phyloP scores from a whole-genome alignment of 2,888 invertebrate genomes.

The Hipparchia semele region DNA sequence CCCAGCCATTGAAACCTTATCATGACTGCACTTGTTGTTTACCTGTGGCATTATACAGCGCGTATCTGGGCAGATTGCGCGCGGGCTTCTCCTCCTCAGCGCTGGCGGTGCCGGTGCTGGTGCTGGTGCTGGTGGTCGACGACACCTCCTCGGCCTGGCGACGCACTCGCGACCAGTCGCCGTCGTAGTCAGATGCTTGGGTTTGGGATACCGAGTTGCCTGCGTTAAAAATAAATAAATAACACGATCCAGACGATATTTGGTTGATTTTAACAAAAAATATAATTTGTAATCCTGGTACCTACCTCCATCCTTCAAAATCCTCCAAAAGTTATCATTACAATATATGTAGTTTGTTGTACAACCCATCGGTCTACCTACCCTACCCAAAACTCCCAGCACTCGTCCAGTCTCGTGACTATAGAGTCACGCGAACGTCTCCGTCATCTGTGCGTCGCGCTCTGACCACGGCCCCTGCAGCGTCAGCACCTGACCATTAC shows the following conservation, averaged over 20 bases:
- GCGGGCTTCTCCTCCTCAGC: slow-evolving; percentile 60
- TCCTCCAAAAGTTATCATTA: no score
- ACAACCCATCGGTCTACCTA: no score
- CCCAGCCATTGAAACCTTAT: no score
- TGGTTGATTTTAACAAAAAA: not conserved
- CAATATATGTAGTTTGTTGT: slow-evolving; percentile 35
- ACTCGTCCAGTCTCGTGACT: slow-evolving; percentile 82
- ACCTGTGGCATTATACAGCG: slow-evolving; percentile 82
- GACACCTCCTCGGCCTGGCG: slow-evolving; percentile 53
- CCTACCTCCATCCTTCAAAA: no score
- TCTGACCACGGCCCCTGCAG: slow-evolving; percentile 83
- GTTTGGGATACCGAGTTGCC: slow-evolving; percentile 74
- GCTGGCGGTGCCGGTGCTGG: slow-evolving; percentile 43
- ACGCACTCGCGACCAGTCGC: slow-evolving; percentile 60
- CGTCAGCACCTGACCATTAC: slow-evolving; percentile 51
- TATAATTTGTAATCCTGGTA: no score
- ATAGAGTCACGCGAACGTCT: slow-evolving; percentile 82
- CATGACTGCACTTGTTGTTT: slow-evolving; percentile 20
- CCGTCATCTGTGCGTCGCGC: slow-evolving; percentile 83
- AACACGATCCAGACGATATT: no score
- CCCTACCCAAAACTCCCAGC: slow-evolving; percentile 79
- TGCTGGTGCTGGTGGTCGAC: slow-evolving; percentile 43
- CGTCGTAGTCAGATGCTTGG: slow-evolving; percentile 57
- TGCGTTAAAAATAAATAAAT: slow-evolving; percentile 38
- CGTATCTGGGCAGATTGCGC: slow-evolving; percentile 63